Base-by-base conservation (phyloP, 2,888 invertebrate species). In the Archips crataeganus region DNA sequence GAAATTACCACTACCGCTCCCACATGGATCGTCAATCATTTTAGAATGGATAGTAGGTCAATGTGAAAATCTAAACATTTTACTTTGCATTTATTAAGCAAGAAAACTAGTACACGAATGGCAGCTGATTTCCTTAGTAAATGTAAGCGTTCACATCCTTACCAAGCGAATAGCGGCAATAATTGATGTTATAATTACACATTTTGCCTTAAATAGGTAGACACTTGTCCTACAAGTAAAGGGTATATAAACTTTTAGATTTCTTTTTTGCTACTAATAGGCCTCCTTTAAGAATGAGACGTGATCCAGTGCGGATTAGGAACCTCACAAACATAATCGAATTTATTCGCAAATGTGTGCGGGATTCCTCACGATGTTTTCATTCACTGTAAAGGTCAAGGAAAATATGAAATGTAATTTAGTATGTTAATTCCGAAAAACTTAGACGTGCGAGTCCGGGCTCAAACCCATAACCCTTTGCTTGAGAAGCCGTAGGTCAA, bases 121-220 rank as follows among this genome's bases (percentile, higher is more conserved):
- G 36, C 23, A 3, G 47, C 63, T 47, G 63, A 68, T 68, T 68
- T 71, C 51, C 71, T 51, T 61, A 15, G 60, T 65, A 66, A 60
- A 61, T 39, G 66, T 66, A 71, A 71, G 66, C 15, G 62, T 42
- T 61, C 61, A 71, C 45, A 71, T 71, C 66, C 71, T 71, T 39
- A 15, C 15, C 34, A 10, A 51, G 32, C 8, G 10, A 62, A 39
- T 42, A 2, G 3, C 42, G 42, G 36, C 60, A 36, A 60, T 60
- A 60, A n/a, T n/a, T 34, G 60, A 13, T n/a, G 13, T 60, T 60
- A 36, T 60, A 36, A 36, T 60, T 60, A 36, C 32, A 32, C 32
- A 57, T 57, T 57, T 57, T 32, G 57, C 57, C 32, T 57, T 57
- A 32, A 32, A 57, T 32, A 23, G 23, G 23, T 57, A 57, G 11